These are phyloP conservation scores for Synergus umbraculus DNA, from an alignment of 2,888 invertebrate species.

Conservation along the genomic window DNA sequence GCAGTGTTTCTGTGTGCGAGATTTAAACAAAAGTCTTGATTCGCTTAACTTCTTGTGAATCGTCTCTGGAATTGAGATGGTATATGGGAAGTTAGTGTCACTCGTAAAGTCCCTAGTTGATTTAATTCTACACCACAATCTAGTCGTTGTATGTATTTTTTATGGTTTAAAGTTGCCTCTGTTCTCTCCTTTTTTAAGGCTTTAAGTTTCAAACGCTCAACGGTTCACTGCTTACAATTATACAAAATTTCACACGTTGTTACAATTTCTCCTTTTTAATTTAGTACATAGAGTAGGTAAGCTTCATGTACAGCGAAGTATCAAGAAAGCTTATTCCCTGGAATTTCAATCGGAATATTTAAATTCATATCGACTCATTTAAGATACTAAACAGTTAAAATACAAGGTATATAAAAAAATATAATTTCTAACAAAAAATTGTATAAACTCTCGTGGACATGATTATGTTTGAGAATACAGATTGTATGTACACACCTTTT, in stretches of 20 bases:
- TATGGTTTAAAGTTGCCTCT: background rate
- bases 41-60: conserved; percentile 30
- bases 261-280: background rate
- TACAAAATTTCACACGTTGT: background rate
- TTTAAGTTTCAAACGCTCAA: conserved; percentile 4
- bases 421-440: conserved; percentile 12
- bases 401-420: conserved; percentile 16
- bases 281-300: background rate
- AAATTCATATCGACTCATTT: background rate
- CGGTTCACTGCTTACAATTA: conserved; percentile 1
- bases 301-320: background rate
- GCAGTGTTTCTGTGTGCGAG: conserved; percentile 61
- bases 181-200: conserved; percentile 13
- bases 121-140: conserved; percentile 9
- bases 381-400: background rate
- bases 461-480: background rate
- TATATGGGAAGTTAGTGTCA: conserved; percentile 13
- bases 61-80: conserved; percentile 21
- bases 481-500: background rate
- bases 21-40: conserved; percentile 10
- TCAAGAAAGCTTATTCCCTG: background rate
- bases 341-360: background rate
- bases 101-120: background rate
- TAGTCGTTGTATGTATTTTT: conserved; percentile 21
- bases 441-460: background rate